Evolutionary conservation across 2,797 vertebrate genomes (phyloP).

Genomic region (Aphelocoma californica): DNA sequence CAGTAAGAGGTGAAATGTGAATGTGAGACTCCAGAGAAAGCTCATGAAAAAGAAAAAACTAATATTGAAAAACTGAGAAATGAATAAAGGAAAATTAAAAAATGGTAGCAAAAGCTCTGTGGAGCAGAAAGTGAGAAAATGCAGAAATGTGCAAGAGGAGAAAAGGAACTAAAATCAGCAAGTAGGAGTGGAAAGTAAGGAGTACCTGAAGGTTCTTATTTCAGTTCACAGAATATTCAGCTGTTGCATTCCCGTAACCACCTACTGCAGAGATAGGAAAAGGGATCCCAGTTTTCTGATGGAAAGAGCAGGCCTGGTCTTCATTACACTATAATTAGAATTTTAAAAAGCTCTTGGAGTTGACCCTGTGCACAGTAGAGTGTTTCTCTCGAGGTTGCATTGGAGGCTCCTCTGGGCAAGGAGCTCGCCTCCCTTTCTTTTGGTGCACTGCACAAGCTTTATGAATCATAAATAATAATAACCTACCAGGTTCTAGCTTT

Average conservation of each 20-base stretch:
- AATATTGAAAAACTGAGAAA: background rate
- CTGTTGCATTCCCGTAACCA: background rate
- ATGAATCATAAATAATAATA: slow-evolving; percentile 58
- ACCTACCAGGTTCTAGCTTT: slow-evolving; percentile 40
- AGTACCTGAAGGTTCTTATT: background rate
- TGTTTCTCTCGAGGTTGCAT: background rate
- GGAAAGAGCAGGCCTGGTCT: background rate
- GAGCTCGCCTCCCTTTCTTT: background rate
- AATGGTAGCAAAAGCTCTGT: background rate
- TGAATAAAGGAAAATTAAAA: background rate
- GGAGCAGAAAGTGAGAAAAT: background rate
- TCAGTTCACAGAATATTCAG: background rate
- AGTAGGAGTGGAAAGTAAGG: background rate
- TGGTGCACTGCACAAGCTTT: slow-evolving; percentile 36
- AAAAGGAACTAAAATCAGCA: background rate
- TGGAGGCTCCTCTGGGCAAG: background rate
- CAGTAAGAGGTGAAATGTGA: background rate
- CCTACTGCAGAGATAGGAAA: background rate
- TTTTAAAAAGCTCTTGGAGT: background rate
- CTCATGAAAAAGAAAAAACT: background rate
- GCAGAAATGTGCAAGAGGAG: background rate
- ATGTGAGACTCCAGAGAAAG: background rate
- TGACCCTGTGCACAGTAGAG: background rate
- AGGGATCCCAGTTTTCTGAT: background rate
- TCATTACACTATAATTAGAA: background rate